Percentiles rank a stretch among this genome's conserved stretches.
Evolutionary conservation across 2,797 vertebrate genomes (phyloP).

Genomic region (Bryconaethiops microstoma): DNA sequence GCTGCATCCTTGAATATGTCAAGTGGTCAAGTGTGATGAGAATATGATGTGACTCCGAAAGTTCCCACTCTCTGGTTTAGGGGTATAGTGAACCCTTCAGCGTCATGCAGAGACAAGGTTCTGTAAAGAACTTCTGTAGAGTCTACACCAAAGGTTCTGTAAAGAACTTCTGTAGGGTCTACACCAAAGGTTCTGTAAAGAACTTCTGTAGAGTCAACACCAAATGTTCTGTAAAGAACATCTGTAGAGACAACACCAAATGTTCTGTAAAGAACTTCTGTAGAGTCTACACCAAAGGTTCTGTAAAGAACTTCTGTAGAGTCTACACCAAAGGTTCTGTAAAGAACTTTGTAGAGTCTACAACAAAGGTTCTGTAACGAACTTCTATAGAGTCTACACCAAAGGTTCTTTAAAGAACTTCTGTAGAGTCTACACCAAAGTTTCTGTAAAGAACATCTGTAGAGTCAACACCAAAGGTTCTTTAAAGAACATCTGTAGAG

Average conservation of each 20-base stretch:
- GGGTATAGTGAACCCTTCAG: neutral
- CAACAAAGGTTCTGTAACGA: too few species aligned
- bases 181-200: neutral
- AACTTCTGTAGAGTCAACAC: neutral
- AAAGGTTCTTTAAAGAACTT: neutral
- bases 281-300: too few species aligned
- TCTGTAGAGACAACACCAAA: too few species aligned
- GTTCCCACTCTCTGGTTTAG: slow-evolving; percentile 5
- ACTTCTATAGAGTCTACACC: too few species aligned
- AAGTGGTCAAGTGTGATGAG: slow-evolving; percentile 20
- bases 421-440: neutral
- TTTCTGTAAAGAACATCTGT: neutral
- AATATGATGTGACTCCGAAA: slow-evolving; percentile 14
- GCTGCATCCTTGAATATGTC: slow-evolving; percentile 2
- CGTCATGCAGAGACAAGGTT: neutral
- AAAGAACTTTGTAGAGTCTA: too few species aligned
- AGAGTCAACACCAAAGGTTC: neutral
- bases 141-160: neutral
- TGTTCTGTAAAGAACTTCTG: too few species aligned
- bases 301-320: too few species aligned
- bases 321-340: too few species aligned
- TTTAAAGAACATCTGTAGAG: neutral
- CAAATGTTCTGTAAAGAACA: too few species aligned
- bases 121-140: neutral
- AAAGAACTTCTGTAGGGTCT: neutral